Evolutionary conservation across 1,140 invertebrate species (phyloP), one percentile per base, ranked within the genome.

Genomic region (Aphaenogaster floridana): DNA sequence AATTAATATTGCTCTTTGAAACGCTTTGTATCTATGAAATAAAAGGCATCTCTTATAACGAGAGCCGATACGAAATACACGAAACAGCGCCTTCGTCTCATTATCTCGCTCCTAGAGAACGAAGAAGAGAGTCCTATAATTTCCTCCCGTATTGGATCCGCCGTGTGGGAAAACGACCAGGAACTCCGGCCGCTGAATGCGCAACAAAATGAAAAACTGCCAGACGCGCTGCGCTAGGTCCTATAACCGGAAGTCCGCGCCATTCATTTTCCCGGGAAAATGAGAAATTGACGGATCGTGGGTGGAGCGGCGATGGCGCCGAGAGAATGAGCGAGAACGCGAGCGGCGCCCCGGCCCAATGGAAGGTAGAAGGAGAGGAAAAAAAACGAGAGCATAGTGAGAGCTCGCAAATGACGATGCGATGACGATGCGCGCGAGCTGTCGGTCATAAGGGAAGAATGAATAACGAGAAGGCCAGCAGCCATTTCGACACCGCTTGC

Each of bases 401-500:
- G 72, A 77, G 77, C 83, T 80, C 74, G 89, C 80, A 91, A 91
- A 92, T 91, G 91, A 92, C 89, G 89, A 79, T 72, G 66, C 86
- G 87, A 92, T 92, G 92, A 92, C 91, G 92, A 81, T 86, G 92
- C 92, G 72, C 68, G 77, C 72, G 87, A 80, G 88, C 57, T 89
- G 71, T 85, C 79, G 87, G 50, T 81, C 48, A 69, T 77, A 71
- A 88, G 71, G 89, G 71, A 88, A 50, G 45, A 90, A 88, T 88
- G 89, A 90, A 83, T 88, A 86, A 91, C 89, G 89, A 86, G 81
- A 80, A n/a, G 9, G 36, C 54, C 72, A 66, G 68, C 57, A 78
- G 64, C 89, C 77, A 79, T 89, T 81, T 86, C 87, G 64, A 88
- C 36, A 80, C 59, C 34, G 64, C 45, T 81, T 45, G 88, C 71